phyloP scores from a whole-genome alignment of 2,113 vertebrate species.

The Limnothrissa miodon region DNA sequence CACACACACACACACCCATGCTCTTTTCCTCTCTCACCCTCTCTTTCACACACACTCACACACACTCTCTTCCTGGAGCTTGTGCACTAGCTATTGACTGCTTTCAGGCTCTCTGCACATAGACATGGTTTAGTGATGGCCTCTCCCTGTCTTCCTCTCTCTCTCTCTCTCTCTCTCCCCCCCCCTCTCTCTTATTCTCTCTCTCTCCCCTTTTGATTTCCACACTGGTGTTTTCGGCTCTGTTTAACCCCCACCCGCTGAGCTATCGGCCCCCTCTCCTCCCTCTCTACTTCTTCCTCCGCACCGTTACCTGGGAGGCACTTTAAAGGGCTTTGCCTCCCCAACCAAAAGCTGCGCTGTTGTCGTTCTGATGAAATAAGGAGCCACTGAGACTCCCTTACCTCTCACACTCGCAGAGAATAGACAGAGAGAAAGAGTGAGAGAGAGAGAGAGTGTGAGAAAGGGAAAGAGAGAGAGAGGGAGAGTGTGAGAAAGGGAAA shows the following conservation, averaged over 20 bases:
- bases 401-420: slow-evolving; percentile 8
- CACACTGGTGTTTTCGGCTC: slow-evolving; percentile 9
- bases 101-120: slow-evolving; percentile 11
- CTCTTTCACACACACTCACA: not conserved
- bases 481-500: not conserved
- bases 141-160: not conserved
- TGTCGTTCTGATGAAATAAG: slow-evolving; percentile 31
- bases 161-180: not conserved
- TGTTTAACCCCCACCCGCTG: slow-evolving; percentile 5
- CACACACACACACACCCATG: not conserved
- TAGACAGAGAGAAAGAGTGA: not conserved
- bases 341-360: slow-evolving; percentile 22
- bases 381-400: slow-evolving; percentile 22
- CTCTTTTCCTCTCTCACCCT: slow-evolving; percentile 42
- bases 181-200: not conserved
- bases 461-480: not conserved
- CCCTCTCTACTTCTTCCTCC: not conserved
- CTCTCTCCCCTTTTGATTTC: slow-evolving; percentile 2
- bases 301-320: not conserved
- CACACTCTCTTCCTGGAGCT: not conserved
- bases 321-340: slow-evolving; percentile 30
- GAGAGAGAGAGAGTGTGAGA: not conserved
- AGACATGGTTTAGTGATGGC: not conserved
- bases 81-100: not conserved
- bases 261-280: not conserved